Percentiles rank a stretch among this genome's conserved stretches.
Evolutionary conservation across 2,888 invertebrate species (phyloP).

Genomic region (Tupiocoris notatus): DNA sequence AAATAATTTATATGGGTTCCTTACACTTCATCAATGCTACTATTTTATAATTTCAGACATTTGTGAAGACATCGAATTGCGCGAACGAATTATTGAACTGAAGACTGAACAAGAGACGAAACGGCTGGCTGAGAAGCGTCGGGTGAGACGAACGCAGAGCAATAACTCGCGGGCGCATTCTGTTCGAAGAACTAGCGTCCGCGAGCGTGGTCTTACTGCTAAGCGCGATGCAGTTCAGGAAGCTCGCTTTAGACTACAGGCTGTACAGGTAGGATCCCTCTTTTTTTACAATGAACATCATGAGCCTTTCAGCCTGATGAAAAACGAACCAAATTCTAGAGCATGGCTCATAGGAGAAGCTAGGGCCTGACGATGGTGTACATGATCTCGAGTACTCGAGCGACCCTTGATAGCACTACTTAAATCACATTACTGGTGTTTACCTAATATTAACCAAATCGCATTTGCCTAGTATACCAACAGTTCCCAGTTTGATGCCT

Average conservation of each 20-base stretch:
- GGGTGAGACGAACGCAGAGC: slow-evolving; percentile 71
- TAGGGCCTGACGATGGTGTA: too few species aligned
- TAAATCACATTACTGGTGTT: too few species aligned
- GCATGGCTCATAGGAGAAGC: too few species aligned
- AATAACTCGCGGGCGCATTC: slow-evolving; percentile 82
- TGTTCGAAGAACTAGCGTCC: slow-evolving; percentile 85
- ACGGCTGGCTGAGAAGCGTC: slow-evolving; percentile 61
- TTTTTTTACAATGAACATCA: too few species aligned
- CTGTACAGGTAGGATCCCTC: slow-evolving; percentile 60
- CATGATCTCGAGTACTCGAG: too few species aligned
- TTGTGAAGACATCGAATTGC: slow-evolving; percentile 92
- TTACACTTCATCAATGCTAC: background rate
- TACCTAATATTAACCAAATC: too few species aligned
- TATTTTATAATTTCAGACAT: slow-evolving; percentile 65
- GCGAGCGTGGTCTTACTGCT: slow-evolving; percentile 90
- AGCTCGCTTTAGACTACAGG: slow-evolving; percentile 70
- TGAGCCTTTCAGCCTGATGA: too few species aligned
- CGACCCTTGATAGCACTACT: too few species aligned
- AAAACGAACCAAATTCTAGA: too few species aligned
- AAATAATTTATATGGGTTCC: too few species aligned
- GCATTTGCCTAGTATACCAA: too few species aligned
- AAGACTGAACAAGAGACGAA: slow-evolving; percentile 85
- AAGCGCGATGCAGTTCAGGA: slow-evolving; percentile 94
- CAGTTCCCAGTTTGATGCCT: too few species aligned
- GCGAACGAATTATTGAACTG: slow-evolving; percentile 82